Evolutionary conservation across 2,113 vertebrate species (phyloP).

Genomic region (Corvus hawaiiensis): DNA sequence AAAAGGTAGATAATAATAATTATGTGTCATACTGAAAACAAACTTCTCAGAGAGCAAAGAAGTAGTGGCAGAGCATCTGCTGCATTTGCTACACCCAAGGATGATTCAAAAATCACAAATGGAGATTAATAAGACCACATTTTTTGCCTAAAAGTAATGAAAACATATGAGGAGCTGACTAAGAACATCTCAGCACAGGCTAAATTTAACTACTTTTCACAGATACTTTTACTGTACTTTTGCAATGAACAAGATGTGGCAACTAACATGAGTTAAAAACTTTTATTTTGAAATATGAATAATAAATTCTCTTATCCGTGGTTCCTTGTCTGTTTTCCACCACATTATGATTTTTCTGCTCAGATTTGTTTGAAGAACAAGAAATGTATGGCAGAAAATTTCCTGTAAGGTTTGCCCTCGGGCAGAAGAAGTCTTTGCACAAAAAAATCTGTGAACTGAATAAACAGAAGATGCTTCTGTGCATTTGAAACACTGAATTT

Average conservation of each 20-base stretch:
- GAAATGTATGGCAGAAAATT: neutral
- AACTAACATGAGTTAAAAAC: neutral
- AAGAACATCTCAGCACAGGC: neutral
- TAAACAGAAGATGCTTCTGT: neutral
- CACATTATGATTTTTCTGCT: neutral
- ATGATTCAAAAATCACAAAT: neutral
- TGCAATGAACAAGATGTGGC: neutral
- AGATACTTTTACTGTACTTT: neutral
- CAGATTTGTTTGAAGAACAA: neutral
- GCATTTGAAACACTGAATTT: neutral
- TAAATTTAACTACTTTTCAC: neutral
- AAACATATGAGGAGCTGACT: neutral
- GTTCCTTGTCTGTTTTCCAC: neutral
- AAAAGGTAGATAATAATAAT: neutral
- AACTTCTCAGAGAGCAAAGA: neutral
- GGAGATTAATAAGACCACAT: neutral
- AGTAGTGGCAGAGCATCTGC: neutral
- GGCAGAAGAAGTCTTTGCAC: neutral
- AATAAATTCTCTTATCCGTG: neutral
- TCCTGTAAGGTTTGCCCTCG: neutral
- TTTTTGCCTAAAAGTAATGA: neutral
- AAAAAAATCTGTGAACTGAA: neutral
- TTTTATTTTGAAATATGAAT: neutral
- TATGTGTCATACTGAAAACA: neutral
- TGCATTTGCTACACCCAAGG: neutral